Evolutionary conservation across 2,113 vertebrate genomes (phyloP).

Genomic region (Rafetus swinhoei): DNA sequence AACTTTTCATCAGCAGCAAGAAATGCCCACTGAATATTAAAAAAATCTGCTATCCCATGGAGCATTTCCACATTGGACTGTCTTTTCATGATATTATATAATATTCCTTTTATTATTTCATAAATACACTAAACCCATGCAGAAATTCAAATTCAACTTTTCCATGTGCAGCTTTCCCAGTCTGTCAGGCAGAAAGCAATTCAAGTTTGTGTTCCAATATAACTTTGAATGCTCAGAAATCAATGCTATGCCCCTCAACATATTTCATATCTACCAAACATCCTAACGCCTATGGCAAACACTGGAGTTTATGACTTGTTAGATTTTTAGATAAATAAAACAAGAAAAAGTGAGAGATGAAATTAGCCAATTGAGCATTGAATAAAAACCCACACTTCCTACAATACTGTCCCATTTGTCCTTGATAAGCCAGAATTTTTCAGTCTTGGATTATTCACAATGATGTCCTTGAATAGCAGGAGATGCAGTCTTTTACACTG

Average conservation of each 20-base stretch:
- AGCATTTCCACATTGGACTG: neutral
- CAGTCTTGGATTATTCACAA: neutral
- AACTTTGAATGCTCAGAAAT: neutral
- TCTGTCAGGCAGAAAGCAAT: neutral
- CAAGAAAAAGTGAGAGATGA: neutral
- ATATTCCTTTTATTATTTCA: neutral
- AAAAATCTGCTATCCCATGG: neutral
- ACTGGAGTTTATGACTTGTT: neutral
- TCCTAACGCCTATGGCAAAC: neutral
- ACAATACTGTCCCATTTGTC: neutral
- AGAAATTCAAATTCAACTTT: neutral
- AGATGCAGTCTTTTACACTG: neutral
- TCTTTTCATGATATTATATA: neutral
- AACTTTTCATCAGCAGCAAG: neutral
- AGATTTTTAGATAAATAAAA: neutral
- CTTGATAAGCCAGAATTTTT: neutral
- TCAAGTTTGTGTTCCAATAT: neutral
- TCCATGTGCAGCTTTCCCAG: neutral
- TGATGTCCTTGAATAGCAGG: neutral
- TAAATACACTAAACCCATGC: neutral
- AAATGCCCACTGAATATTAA: neutral
- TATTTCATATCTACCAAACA: neutral
- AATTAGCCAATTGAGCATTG: accelerated
- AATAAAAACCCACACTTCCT: neutral
- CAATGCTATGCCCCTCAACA: neutral